phyloP scores from a whole-genome alignment of 2,888 invertebrate genomes.

The Tetragnatha montana region DNA sequence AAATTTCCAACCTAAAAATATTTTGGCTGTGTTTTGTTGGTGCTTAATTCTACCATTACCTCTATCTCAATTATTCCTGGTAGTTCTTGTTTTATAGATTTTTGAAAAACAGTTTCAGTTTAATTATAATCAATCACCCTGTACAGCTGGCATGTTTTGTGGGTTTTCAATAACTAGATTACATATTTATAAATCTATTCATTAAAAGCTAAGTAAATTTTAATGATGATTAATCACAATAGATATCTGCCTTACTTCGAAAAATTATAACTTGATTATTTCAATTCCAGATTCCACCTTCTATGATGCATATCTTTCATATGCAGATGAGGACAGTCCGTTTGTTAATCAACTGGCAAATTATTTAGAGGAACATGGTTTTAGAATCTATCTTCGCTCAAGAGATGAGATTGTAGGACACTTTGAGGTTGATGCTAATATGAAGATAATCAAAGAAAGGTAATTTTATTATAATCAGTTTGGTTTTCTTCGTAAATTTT shows the following conservation, averaged over 20 bases:
- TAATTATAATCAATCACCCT: no score
- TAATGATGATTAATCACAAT: not conserved
- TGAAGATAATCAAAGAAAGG: slow-evolving; percentile 72
- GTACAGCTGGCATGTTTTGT: no score
- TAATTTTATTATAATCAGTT: slow-evolving; percentile 33
- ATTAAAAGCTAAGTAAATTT: not conserved
- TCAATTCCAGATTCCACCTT: slow-evolving; percentile 40
- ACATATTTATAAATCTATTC: not conserved
- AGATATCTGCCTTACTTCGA: not conserved
- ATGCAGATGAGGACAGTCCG: slow-evolving; percentile 72
- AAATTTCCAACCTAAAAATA: no score
- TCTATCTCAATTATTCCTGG: no score
- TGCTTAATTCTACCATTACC: no score
- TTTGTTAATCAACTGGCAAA: slow-evolving; percentile 72
- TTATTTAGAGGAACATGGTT: slow-evolving; percentile 71
- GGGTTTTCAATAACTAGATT: not conserved
- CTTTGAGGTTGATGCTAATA: slow-evolving; percentile 70
- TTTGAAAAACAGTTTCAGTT: no score
- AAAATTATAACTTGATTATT: not conserved
- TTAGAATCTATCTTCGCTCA: slow-evolving; percentile 72
- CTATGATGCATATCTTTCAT: slow-evolving; percentile 73
- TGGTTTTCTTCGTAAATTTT: not conserved
- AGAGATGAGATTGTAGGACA: slow-evolving; percentile 72
- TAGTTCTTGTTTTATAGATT: no score
- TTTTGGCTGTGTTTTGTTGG: no score